A percentile compares a stretch with the other conserved stretches of the same genome.
These are phyloP conservation scores for Hassar affinis DNA, from an alignment of 2,113 vertebrate genomes.

Conservation along the genomic window DNA sequence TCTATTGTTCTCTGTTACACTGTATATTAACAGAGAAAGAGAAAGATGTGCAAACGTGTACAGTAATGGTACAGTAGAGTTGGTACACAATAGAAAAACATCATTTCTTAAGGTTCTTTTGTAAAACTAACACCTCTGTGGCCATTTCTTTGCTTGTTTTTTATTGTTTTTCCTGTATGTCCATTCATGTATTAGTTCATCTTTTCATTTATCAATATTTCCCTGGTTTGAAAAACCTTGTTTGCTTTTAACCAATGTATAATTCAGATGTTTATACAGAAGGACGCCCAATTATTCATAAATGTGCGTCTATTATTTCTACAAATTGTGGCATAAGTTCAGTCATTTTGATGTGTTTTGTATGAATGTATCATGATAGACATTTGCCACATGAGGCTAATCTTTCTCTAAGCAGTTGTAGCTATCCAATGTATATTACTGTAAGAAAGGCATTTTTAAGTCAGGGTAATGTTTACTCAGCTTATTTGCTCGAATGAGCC, in stretches of 20 bases:
- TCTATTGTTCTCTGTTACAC: not conserved
- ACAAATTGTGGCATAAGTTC: not conserved
- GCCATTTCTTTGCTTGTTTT: not conserved
- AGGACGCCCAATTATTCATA: not conserved
- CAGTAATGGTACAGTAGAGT: too few species aligned
- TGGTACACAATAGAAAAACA: not conserved
- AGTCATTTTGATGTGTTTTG: not conserved
- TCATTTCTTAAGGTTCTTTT: not conserved
- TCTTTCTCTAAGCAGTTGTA: too few species aligned
- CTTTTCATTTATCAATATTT: not conserved
- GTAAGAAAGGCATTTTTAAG: not conserved
- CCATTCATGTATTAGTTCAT: not conserved
- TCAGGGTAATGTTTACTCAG: slow-evolving; percentile 1
- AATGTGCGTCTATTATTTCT: not conserved
- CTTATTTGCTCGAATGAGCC: not conserved
- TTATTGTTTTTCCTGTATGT: not conserved
- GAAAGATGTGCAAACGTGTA: not conserved
- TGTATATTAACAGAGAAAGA: not conserved
- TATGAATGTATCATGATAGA: not conserved
- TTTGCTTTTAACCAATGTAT: not conserved
- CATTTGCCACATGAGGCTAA: not conserved
- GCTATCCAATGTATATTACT: not conserved
- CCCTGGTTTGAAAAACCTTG: not conserved
- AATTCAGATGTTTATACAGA: not conserved
- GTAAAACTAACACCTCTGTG: not conserved